Evolutionary conservation across 2,888 invertebrate species (phyloP), one percentile per base, ranked within the genome.

Genomic region (Andrena bicolor): DNA sequence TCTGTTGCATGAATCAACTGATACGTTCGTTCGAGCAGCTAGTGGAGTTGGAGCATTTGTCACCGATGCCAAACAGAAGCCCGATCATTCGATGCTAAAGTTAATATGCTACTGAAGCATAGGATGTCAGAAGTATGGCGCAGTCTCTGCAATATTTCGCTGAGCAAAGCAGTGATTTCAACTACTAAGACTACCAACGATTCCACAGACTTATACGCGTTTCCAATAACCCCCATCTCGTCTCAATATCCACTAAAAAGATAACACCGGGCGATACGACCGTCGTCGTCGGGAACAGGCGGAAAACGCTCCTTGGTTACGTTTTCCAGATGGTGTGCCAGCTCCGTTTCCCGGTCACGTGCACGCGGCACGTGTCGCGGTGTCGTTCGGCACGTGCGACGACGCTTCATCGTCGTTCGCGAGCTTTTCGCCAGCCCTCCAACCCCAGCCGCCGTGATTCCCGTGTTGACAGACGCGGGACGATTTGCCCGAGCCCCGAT

Each of bases 271-370:
- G 5, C 8, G 64, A 28, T 32, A 23, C 32, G 1, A 20, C 16
- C 23, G 28, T 13, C 32, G 28, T 16, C 10, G 16, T 2, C 6
- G 32, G 2, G 53, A 61, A 58, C 20, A 5, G 16, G 28, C 16
- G 7, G 60, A 13, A 63, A 32, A 53, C 64, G 69, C 32, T 81
- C 65, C 72, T 56, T 72, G 63, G 80, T 73, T 78, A 86, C 70
- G 82, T 83, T 88, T 86, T 83, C 88, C 87, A 87, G 85, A 84
- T 86, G 84, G 68, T 66, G 72, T 74, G 63, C 75, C 79, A 73
- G 82, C 78, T 88, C 66, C 63, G 77, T 82, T 88, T 82, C 73
- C 83, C 76, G 83, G 86, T 85, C 90, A 90, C 90, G 90, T 90
- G 90, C 76, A 41, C 58, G 48, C 6, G 85, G 84, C 90, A 90